Conservation (phyloP, 1,140 invertebrate species). For the Capitella teleta region DNA sequence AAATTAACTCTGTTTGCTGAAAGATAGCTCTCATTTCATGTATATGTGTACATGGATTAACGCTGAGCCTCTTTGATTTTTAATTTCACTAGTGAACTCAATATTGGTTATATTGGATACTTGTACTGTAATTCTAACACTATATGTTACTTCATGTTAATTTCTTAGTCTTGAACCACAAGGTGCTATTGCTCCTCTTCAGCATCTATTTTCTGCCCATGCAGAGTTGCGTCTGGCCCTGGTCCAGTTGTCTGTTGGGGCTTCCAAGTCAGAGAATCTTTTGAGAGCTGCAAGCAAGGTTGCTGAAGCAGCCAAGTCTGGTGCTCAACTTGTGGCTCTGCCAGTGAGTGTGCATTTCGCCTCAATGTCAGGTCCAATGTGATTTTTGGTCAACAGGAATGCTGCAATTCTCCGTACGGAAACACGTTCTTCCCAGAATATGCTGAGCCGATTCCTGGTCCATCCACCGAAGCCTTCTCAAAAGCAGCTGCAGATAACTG, state of each 20-base stretch:
- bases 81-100: no score
- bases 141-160: no score
- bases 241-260: conserved; percentile 64
- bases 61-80: no score
- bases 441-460: conserved; percentile 64
- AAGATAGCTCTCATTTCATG: no score
- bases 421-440: conserved; percentile 75
- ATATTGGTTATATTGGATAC: no score
- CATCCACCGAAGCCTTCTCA: conserved; percentile 59
- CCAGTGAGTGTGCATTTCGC: conserved; percentile 43
- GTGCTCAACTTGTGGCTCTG: conserved; percentile 65
- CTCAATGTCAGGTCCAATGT: no score
- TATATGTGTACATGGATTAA: no score
- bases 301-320: conserved; percentile 57
- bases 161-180: no score
- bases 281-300: conserved; percentile 59
- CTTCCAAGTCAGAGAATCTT: conserved; percentile 66
- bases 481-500: conserved; percentile 62
- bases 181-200: no score
- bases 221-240: conserved; percentile 51
- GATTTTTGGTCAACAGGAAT: conserved; percentile 50
- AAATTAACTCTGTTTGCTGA: no score
- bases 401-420: conserved; percentile 89
- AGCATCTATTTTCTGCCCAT: no score
- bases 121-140: no score